Base-by-base conservation (phyloP, 2,888 invertebrate species). In the Panzeria rudis region DNA sequence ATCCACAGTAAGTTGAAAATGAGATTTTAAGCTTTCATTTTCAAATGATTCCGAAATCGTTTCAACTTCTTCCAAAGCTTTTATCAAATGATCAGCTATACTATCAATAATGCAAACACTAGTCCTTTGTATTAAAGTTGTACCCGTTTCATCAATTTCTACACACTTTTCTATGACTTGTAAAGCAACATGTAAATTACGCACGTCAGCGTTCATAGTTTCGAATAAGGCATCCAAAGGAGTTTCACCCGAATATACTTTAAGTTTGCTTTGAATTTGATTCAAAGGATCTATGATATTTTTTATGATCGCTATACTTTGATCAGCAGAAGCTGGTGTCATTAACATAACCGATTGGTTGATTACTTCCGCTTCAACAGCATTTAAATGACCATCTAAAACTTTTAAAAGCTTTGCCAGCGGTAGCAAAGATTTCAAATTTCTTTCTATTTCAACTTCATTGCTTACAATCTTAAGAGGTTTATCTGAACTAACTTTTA, bases 111-210 rank as follows among this genome's bases (percentile, higher is more conserved):
- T 94, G 87, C 95, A 95, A 15, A 94, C 94, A 89, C 95, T 95
- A 0, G 95, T 95, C 89, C 94, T 94, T 89, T 95, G 95, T 1
- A 95, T 95, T 9, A 96, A 91, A 0, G 95, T 95, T 75, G 94
- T 94, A 13, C 94, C 95, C 47, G 94, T 94, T 87, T 94, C 95
- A 90, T 95, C 95, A 87, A 95, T 94, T 88, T 95, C 95, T 47
- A 95, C 94, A 89, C 96, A 95, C 89, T 95, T 95, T 90, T 95
- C 95, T 47, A 96, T 94, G 1, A 95, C 94, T 20, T 94, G 94
- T 6, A 96, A 90, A 29, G 95, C 94, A 87, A 95, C 94, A 88
- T 95, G 95, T 25, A 96, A 91, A 38, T 93, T 93, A 87, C 94
- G 94, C 47, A 96, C 92, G 3, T 95, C 94, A 82, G 94, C 94